phyloP scores from a whole-genome alignment of 2,113 vertebrate genomes.

The Indicator maculatus region DNA sequence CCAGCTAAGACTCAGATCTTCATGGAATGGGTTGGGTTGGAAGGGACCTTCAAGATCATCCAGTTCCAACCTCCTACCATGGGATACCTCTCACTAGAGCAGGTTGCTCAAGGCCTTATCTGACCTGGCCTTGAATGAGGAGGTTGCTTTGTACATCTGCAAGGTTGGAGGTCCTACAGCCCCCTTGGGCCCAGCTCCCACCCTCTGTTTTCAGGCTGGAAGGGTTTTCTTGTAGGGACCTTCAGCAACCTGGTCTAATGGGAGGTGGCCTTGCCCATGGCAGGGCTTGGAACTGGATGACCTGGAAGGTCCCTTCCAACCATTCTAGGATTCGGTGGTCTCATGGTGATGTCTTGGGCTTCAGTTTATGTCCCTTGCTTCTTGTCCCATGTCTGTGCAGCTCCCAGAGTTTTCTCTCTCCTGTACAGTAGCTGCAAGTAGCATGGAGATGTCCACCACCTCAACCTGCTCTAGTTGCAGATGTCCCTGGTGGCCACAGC shows the following conservation, averaged over 20 bases:
- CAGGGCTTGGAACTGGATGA: too few species aligned
- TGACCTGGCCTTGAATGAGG: too few species aligned
- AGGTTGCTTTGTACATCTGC: neutral
- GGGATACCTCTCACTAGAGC: too few species aligned
- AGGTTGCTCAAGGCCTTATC: too few species aligned
- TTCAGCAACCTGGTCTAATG: too few species aligned
- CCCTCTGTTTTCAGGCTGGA: neutral
- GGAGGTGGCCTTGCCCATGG: too few species aligned
- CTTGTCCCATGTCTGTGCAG: neutral
- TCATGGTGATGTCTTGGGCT: neutral
- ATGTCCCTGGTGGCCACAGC: neutral
- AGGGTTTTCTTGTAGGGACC: fast-evolving
- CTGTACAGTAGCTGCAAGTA: neutral
- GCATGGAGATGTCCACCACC: neutral
- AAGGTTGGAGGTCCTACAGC: neutral
- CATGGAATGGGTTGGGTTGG: too few species aligned
- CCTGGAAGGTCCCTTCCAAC: too few species aligned
- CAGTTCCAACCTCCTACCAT: too few species aligned
- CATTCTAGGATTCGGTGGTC: neutral
- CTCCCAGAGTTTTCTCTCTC: neutral
- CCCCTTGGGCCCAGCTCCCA: neutral
- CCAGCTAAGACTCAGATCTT: too few species aligned
- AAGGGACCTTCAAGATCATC: too few species aligned
- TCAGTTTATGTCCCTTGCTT: neutral
- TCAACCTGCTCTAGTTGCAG: neutral